A percentile compares a stretch with the other conserved stretches of the same genome.
Evolutionary conservation across 1,140 invertebrate species (phyloP).

Genomic region (Magallana gigas): DNA sequence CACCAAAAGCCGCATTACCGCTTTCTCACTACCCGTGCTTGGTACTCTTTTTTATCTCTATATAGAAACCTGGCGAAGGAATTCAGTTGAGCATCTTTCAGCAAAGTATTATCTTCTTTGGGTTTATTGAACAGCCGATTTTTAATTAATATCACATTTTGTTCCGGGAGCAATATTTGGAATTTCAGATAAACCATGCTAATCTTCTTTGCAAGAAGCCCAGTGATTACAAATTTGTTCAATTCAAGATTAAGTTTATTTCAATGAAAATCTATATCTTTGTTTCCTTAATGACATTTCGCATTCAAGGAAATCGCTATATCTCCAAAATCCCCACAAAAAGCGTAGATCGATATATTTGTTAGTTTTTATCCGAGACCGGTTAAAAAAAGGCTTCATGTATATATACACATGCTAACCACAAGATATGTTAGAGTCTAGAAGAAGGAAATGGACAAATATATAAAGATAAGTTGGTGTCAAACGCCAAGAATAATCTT

Average conservation of each 20-base stretch:
- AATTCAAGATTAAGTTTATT: conserved; percentile 21
- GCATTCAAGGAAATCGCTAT: conserved; percentile 29
- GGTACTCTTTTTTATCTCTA: conserved; percentile 25
- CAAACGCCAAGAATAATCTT: background rate
- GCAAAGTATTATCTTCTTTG: conserved; percentile 22
- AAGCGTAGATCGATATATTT: conserved; percentile 3
- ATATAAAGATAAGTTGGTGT: conserved; percentile 6
- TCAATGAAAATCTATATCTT: conserved; percentile 35
- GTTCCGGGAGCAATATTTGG: conserved; percentile 29
- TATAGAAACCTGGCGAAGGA: conserved; percentile 4
- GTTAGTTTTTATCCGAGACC: background rate
- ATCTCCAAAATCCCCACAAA: conserved; percentile 20
- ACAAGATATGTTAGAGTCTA: background rate
- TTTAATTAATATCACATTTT: conserved; percentile 37
- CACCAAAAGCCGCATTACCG: too few relatives aligned
- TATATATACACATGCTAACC: background rate
- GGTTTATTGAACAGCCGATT: conserved; percentile 33
- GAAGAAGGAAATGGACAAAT: background rate
- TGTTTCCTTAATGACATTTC: conserved; percentile 33
- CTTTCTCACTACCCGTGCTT: background rate
- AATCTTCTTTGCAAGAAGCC: conserved; percentile 31
- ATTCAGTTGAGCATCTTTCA: conserved; percentile 9
- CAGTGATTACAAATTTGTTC: conserved; percentile 32
- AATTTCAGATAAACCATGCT: conserved; percentile 34
- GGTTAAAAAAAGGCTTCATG: background rate